These are phyloP conservation scores for Turnix velox DNA, from an alignment of 2,113 vertebrate species.

Conservation along the genomic window DNA sequence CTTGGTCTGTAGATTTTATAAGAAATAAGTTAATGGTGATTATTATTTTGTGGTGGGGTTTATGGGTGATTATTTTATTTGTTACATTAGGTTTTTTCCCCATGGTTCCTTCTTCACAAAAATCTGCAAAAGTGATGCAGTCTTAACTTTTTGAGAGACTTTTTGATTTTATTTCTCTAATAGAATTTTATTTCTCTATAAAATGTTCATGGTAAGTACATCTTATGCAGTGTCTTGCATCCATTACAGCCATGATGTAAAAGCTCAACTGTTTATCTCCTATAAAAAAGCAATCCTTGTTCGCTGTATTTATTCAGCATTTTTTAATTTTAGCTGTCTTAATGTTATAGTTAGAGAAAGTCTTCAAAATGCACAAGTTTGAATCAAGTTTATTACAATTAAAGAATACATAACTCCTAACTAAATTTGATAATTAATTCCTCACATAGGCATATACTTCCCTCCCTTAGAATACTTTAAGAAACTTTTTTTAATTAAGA, in stretches of 20 bases:
- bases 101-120: background rate
- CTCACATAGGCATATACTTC: fast-evolving
- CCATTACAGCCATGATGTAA: background rate
- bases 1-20: background rate
- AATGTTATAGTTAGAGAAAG: background rate
- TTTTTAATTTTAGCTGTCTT: background rate
- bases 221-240: background rate
- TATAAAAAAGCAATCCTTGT: background rate
- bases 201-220: too few relatives aligned
- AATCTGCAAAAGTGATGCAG: background rate
- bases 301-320: background rate
- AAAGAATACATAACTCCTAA: background rate
- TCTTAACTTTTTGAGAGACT: background rate
- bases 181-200: too few relatives aligned
- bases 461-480: background rate
- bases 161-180: background rate
- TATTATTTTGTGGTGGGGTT: background rate
- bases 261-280: background rate
- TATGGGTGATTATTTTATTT: background rate
- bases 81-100: background rate
- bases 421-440: background rate
- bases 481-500: background rate
- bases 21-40: background rate
- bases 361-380: background rate
- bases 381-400: background rate